Conservation (phyloP, 2,797 vertebrate species). For the Clangula hyemalis region DNA sequence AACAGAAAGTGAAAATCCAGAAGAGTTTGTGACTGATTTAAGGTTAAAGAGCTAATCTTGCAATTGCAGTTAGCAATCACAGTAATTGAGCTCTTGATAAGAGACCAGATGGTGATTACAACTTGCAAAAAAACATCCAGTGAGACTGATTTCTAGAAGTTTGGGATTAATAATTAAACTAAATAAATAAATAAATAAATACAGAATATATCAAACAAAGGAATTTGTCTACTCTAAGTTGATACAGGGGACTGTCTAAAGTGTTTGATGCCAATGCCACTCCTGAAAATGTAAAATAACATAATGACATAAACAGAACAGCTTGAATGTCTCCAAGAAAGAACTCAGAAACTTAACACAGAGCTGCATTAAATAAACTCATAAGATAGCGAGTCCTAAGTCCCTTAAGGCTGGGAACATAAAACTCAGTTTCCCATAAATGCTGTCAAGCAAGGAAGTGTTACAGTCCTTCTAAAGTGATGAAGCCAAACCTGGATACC, state of each 20-base stretch:
- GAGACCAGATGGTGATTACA: constrained; percentile 46
- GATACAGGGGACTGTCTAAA: background rate
- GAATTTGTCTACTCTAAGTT: background rate
- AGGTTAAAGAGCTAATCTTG: constrained; percentile 41
- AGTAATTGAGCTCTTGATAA: constrained; percentile 4
- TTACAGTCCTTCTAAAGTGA: background rate
- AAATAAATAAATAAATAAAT: background rate
- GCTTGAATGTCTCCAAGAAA: background rate
- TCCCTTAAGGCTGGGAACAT: background rate
- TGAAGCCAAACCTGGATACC: background rate
- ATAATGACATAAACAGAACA: background rate
- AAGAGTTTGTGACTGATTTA: constrained; percentile 30
- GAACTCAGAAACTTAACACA: background rate
- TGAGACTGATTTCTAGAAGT: background rate
- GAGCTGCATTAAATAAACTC: background rate
- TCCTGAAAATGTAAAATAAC: background rate
- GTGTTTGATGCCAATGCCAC: background rate
- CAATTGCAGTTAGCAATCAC: constrained; percentile 30
- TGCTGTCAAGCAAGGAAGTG: background rate
- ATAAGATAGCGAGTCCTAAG: background rate
- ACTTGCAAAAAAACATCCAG: background rate
- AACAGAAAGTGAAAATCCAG: constrained; percentile 36
- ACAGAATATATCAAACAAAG: background rate
- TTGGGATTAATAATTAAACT: background rate
- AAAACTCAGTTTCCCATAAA: background rate